These are phyloP conservation scores for Pardosa pseudoannulata DNA, from an alignment of 2,888 invertebrate genomes.

Conservation along the genomic window DNA sequence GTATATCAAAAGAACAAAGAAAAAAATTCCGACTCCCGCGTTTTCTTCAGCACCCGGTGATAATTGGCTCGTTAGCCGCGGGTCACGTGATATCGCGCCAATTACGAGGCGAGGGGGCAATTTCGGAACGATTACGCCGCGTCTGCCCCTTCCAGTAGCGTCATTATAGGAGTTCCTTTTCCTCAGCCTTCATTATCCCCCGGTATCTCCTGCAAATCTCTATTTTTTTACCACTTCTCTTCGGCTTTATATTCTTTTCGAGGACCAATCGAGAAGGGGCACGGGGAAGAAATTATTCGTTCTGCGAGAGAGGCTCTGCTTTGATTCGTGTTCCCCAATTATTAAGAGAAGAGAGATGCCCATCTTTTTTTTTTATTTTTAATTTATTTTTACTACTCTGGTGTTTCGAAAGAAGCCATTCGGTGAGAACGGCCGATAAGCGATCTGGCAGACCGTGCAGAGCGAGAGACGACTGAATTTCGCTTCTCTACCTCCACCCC, in stretches of 20 bases:
- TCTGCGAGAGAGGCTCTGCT: slow-evolving; percentile 10
- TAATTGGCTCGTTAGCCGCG: slow-evolving; percentile 67
- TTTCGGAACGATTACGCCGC: slow-evolving; percentile 46
- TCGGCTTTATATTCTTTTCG: slow-evolving; percentile 6
- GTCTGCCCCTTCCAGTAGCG: slow-evolving; percentile 52
- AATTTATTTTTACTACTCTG: slow-evolving; percentile 10
- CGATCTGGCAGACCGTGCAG: background rate
- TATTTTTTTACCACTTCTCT: slow-evolving; percentile 21
- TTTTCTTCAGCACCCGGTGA: slow-evolving; percentile 51
- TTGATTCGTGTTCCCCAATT: slow-evolving; percentile 49
- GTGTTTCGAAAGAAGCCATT: background rate
- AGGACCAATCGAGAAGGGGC: slow-evolving; percentile 38
- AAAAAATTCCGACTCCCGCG: slow-evolving; percentile 53
- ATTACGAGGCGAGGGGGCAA: slow-evolving; percentile 63
- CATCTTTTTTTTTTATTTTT: slow-evolving; percentile 16
- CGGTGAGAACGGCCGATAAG: background rate
- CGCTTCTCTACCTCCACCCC: too few relatives aligned
- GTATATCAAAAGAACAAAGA: slow-evolving; percentile 50
- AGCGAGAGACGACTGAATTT: background rate
- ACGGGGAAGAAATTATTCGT: slow-evolving; percentile 25
- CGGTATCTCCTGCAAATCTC: slow-evolving; percentile 52
- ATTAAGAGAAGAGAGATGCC: background rate
- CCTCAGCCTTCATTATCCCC: slow-evolving; percentile 47
- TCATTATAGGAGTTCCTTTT: slow-evolving; percentile 43
- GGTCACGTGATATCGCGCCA: slow-evolving; percentile 69